These are phyloP conservation scores for Glyptemys insculpta DNA, from an alignment of 2,797 vertebrate species.

Conservation along the genomic window DNA sequence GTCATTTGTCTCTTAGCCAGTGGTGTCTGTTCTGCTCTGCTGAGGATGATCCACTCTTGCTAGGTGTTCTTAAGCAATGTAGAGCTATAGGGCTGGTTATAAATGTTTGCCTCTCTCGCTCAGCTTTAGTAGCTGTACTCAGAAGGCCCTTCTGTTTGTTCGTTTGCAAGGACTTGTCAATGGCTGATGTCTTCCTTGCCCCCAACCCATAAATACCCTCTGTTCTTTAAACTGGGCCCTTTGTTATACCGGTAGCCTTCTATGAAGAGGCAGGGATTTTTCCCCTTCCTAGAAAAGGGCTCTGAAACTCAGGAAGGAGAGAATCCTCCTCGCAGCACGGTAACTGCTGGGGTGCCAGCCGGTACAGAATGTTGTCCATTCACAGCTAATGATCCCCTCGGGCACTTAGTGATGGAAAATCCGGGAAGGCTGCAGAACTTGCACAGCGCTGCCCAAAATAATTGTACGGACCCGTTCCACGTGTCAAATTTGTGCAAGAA, in stretches of 20 bases:
- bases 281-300: constrained; percentile 34
- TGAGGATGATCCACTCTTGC: background rate
- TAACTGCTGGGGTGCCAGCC: constrained; percentile 50
- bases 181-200: constrained; percentile 34
- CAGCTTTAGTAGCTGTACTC: background rate
- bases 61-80: background rate
- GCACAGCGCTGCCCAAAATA: constrained; percentile 33
- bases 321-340: background rate
- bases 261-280: constrained; percentile 46
- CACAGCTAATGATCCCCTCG: constrained; percentile 74
- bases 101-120: constrained; percentile 2
- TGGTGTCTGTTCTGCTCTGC: constrained; percentile 20
- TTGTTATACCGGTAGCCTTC: constrained; percentile 46
- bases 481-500: background rate
- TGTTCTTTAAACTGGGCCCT: constrained; percentile 6
- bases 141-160: background rate
- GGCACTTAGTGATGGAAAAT: constrained; percentile 72
- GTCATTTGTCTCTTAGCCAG: constrained; percentile 51
- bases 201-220: background rate
- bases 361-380: constrained; percentile 64
- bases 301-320: background rate
- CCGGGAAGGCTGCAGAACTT: constrained; percentile 36
- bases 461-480: constrained; percentile 65
- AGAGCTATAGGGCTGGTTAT: background rate
- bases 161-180: background rate